A percentile compares a stretch with the other conserved stretches of the same genome.
These are phyloP conservation scores for Ctenopoma multispine DNA, from an alignment of 2,797 vertebrate genomes.

Conservation along the genomic window DNA sequence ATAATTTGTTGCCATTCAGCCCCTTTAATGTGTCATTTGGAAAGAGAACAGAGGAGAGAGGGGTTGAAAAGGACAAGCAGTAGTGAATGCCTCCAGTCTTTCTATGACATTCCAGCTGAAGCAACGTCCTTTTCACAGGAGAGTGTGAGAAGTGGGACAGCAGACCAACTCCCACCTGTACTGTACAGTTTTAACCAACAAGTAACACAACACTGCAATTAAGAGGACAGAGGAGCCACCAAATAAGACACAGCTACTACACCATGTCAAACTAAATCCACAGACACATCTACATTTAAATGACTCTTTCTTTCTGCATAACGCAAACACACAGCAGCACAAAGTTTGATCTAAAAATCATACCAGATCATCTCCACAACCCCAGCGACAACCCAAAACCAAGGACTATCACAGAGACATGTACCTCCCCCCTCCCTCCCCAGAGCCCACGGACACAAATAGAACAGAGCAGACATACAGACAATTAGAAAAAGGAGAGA, in stretches of 20 bases:
- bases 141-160: constrained; percentile 11
- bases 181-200: constrained; percentile 9
- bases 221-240: not conserved
- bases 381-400: constrained; percentile 21
- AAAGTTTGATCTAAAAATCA: not conserved
- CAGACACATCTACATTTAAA: not conserved
- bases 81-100: constrained; percentile 34
- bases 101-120: constrained; percentile 70
- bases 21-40: constrained; percentile 14
- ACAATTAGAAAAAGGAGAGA: constrained; percentile 30
- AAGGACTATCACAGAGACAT: constrained; percentile 37
- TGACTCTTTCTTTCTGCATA: not conserved
- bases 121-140: constrained; percentile 60
- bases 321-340: not conserved
- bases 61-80: not conserved
- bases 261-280: not conserved
- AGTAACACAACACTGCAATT: constrained; percentile 13
- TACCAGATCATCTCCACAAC: constrained; percentile 13
- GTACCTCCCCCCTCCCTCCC: constrained; percentile 22
- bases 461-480: constrained; percentile 51
- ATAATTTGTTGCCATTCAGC: too few species aligned
- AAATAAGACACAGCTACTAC: not conserved
- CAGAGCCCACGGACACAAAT: constrained; percentile 56
- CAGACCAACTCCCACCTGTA: constrained; percentile 24
- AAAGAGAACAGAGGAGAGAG: constrained; percentile 45